Conservation (phyloP, 92 coral and sea anemone species). For the Hydrozoanthus gracilis region DNA sequence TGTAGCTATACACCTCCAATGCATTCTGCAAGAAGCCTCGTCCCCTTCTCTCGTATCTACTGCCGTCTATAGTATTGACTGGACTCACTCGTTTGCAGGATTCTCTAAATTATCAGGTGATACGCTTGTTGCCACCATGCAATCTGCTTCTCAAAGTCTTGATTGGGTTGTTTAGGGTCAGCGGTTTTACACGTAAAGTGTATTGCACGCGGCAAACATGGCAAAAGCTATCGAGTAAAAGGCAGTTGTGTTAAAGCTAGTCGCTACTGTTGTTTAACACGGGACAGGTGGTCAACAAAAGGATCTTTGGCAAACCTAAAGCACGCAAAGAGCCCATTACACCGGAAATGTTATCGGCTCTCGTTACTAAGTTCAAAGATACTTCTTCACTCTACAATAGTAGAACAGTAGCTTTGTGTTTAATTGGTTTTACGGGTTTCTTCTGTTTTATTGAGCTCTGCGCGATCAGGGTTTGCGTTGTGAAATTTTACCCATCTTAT, state of each 20-base stretch:
- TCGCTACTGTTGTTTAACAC: no score
- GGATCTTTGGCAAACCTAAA: constrained; percentile 48
- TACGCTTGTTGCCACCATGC: constrained; percentile 46
- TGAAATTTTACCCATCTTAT: constrained; percentile 34
- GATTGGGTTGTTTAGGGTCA: no score
- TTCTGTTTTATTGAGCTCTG: constrained; percentile 54
- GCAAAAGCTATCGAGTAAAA: no score
- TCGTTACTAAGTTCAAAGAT: constrained; percentile 46
- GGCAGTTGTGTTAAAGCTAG: no score
- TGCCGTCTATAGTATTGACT: constrained; percentile 63
- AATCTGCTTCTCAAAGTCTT: constrained; percentile 43
- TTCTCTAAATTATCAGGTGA: constrained; percentile 50
- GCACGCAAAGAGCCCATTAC: constrained; percentile 58
- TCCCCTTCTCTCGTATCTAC: constrained; percentile 42
- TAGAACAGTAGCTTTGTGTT: constrained; percentile 53
- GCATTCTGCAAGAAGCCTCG: constrained; percentile 29
- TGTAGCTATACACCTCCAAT: constrained; percentile 56
- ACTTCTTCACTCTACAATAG: constrained; percentile 39
- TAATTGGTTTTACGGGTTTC: constrained; percentile 57
- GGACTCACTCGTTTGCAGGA: constrained; percentile 58
- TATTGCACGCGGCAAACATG: no score
- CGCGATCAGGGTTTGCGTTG: constrained; percentile 39
- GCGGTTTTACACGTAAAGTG: no score
- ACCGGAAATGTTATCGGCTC: constrained; percentile 43
- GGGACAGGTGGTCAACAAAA: not conserved